Evolutionary conservation across 1,140 invertebrate genomes (phyloP), one percentile per base, ranked within the genome.

Genomic region (Oedothorax gibbosus): DNA sequence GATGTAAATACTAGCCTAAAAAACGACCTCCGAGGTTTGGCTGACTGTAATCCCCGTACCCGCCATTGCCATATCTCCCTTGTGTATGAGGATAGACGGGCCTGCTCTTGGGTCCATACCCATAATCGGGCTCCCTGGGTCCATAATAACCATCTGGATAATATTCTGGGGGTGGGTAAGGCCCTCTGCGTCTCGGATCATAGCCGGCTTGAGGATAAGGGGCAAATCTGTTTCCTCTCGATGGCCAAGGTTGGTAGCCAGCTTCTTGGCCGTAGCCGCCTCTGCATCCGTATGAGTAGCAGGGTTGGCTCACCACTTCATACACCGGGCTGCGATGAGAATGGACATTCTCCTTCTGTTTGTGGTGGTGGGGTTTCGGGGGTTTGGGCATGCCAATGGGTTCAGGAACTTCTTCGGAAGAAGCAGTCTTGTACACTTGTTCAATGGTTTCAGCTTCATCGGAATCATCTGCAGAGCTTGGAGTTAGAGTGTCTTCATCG

Each of bases 281-380:
- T 79, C 64, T 66, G 21, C 80, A 82, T 3, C 80, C 69, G 20
- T 56, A 21, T 18, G 79, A 72, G 53, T 62, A 53, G n/a, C 80
- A 82, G 51, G 80, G 80, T 21, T 82, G 68, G n/a, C 56, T 82
- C 7, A 82, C 69, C 5, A 71, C 69, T 20, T 72, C 80, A 64
- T 82, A 82, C 14, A 82, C 80, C 54, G 80, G 68, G n/a, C 69
- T 72, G 72, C 80, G 60, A 11, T 82, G 56, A 20, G 49, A 20
- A 9, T 71, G 65, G 12, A 64, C 18, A 21, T 73, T 62, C 12
- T 72, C 68, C 21, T 57, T 72, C 53, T 53, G 56, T 15, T 73
- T 82, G 9, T 53, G 50, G 53, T 82, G 80, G 54, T 82, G 69
- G 7, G 20, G 66, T 14, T 72, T 64, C 7, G 18, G 49, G 12